These are phyloP conservation scores for Nautilus pompilius DNA, from an alignment of 1,140 invertebrate species.

Conservation along the genomic window DNA sequence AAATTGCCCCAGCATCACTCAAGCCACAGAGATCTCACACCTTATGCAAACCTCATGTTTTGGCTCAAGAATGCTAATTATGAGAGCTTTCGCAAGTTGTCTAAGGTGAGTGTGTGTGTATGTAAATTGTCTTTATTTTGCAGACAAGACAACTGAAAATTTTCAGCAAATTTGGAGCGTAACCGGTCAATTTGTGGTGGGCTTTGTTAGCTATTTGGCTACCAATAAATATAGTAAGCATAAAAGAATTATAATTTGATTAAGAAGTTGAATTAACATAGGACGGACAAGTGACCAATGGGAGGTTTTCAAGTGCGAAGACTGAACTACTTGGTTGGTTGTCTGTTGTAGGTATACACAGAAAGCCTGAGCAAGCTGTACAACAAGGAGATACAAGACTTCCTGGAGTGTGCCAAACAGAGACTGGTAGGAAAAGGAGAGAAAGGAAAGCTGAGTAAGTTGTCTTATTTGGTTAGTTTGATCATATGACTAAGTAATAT, in stretches of 20 bases:
- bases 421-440: constrained; percentile 35
- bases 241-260: no score
- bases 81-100: constrained; percentile 74
- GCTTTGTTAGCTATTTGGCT: no score
- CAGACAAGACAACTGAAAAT: background rate
- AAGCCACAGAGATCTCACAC: constrained; percentile 78
- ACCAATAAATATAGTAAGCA: no score
- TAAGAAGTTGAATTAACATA: no score
- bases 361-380: constrained; percentile 77
- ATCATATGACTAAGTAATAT: no score
- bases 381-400: constrained; percentile 75
- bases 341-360: constrained; percentile 65
- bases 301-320: no score
- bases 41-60: constrained; percentile 86
- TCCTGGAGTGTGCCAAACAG: constrained; percentile 74
- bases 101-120: constrained; percentile 57
- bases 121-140: background rate
- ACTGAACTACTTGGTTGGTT: background rate
- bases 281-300: no score
- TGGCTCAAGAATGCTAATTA: constrained; percentile 84
- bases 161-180: background rate
- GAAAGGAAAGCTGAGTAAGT: constrained; percentile 35
- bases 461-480: constrained; percentile 3
- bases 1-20: constrained; percentile 71
- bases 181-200: no score